These are phyloP conservation scores for Xiphophorus birchmanni DNA, from an alignment of 2,797 vertebrate species.

Conservation along the genomic window DNA sequence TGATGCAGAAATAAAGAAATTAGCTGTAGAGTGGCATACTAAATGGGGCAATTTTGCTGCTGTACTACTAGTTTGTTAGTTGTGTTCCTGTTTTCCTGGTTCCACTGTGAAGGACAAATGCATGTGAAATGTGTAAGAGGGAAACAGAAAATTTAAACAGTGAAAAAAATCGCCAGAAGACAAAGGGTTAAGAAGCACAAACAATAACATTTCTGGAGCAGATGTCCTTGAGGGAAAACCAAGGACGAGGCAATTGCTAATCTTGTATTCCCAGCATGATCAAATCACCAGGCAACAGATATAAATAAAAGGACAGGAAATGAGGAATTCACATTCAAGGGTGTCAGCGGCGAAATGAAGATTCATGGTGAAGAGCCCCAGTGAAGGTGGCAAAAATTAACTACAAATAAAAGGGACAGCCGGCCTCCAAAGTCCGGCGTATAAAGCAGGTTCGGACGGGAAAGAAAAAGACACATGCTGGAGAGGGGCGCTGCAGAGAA, in stretches of 20 bases:
- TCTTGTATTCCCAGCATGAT: slow-evolving; percentile 95
- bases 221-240: slow-evolving; percentile 93
- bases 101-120: slow-evolving; percentile 58
- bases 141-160: slow-evolving; percentile 33
- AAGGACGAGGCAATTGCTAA: slow-evolving; percentile 94
- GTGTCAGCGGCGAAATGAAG: slow-evolving; percentile 94
- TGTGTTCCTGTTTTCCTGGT: slow-evolving; percentile 44
- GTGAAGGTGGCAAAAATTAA: slow-evolving; percentile 89
- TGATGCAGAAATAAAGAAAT: slow-evolving; percentile 65
- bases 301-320: slow-evolving; percentile 97
- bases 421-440: slow-evolving; percentile 82
- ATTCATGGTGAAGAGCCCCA: slow-evolving; percentile 90
- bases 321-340: slow-evolving; percentile 96
- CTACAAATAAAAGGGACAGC: slow-evolving; percentile 88
- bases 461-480: slow-evolving; percentile 65
- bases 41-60: slow-evolving; percentile 40
- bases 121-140: slow-evolving; percentile 23
- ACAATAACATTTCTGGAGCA: slow-evolving; percentile 89
- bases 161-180: slow-evolving; percentile 21
- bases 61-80: slow-evolving; percentile 44
- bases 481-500: slow-evolving; percentile 71
- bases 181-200: slow-evolving; percentile 86
- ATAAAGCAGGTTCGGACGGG: slow-evolving; percentile 70
- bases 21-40: slow-evolving; percentile 34
- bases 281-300: slow-evolving; percentile 96